Evolutionary conservation across 2,888 invertebrate species (phyloP), one percentile per base, ranked within the genome.

Genomic region (Drosophila quinaria): DNA sequence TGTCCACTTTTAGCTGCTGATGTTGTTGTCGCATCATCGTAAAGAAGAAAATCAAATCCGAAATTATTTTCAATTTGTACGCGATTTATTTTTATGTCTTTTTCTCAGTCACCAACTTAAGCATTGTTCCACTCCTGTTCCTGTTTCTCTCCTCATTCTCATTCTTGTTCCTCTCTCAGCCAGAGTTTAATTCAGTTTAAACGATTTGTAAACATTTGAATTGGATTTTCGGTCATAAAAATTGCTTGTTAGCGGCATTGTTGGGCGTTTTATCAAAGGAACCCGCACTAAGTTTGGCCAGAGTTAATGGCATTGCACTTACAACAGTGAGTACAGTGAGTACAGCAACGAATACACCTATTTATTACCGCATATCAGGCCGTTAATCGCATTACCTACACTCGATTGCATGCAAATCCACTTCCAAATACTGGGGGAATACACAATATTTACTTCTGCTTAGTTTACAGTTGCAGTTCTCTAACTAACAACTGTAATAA

Each of bases 21-120:
- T 11, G 29, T 41, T 13, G 70, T 73, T 63, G 58, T 77, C 78
- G 78, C 86, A 89, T 87, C 88, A 89, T 88, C 89, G 81, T 88
- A 88, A 90, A 90, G 88, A 81, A 78, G 75, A 88, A 87, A 90
- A 91, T 88, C 89, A 91, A 90, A 90, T 86, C 90, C 70, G 80
- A 91, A 91, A 91, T 91, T 90, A 91, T 90, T 89, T 91, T 91
- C 91, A 91, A 91, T 91, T 91, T 91, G 91, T 91, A 88, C 81
- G 89, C 91, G 90, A 91, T 91, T 91, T 90, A 91, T 77, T 91
- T 90, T 90, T 87, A 90, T 90, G 90, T 87, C 86, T 87, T 85
- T 85, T 55, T 80, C 62, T 64, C 56, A 50, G 55, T 50, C 49
- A 47, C 17, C 17, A 69, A 49, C 52, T 52, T 70, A 29, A 60